Conservation (phyloP, 1,140 invertebrate genomes). For the Brachionus plicatilis region DNA sequence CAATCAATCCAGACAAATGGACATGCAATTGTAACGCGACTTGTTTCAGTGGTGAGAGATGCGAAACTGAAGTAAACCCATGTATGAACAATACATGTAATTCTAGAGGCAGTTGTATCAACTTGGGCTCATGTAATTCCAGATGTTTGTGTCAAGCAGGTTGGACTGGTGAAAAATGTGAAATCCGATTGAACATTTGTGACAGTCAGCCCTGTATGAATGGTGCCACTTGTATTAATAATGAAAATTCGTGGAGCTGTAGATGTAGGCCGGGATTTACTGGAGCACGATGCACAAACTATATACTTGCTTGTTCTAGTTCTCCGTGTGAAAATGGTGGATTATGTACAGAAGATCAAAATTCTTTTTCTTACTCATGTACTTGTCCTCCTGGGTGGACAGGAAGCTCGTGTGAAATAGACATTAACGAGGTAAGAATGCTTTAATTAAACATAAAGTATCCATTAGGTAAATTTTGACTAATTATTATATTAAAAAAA, state of each 20-base stretch:
- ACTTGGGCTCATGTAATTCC: slow-evolving; percentile 27
- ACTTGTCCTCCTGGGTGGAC: slow-evolving; percentile 35
- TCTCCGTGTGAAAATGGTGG: slow-evolving; percentile 45
- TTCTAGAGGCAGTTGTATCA: slow-evolving; percentile 8
- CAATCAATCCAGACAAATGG: neutral
- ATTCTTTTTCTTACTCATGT: slow-evolving; percentile 57
- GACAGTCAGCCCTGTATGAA: neutral
- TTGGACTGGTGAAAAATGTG: slow-evolving; percentile 41
- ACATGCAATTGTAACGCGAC: slow-evolving; percentile 50
- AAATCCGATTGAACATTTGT: slow-evolving; percentile 11
- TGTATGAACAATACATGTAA: slow-evolving; percentile 40
- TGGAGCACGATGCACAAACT: slow-evolving; percentile 36
- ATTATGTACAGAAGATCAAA: slow-evolving; percentile 74
- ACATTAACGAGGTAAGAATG: slow-evolving; percentile 41
- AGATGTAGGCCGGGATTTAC: slow-evolving; percentile 43
- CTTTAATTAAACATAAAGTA: too few relatives aligned
- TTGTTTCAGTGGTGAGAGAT: slow-evolving; percentile 45
- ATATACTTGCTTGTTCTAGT: neutral
- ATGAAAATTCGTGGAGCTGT: slow-evolving; percentile 44
- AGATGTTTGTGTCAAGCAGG: slow-evolving; percentile 40
- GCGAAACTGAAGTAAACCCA: slow-evolving; percentile 43
- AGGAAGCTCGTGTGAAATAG: slow-evolving; percentile 43
- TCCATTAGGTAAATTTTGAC: too few relatives aligned
- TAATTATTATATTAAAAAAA: too few relatives aligned
- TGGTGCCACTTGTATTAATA: slow-evolving; percentile 49